A percentile compares a stretch with the other conserved stretches of the same genome.
phyloP scores from a whole-genome alignment of 2,797 vertebrate species.

The Crossoptilon crossoptilon region DNA sequence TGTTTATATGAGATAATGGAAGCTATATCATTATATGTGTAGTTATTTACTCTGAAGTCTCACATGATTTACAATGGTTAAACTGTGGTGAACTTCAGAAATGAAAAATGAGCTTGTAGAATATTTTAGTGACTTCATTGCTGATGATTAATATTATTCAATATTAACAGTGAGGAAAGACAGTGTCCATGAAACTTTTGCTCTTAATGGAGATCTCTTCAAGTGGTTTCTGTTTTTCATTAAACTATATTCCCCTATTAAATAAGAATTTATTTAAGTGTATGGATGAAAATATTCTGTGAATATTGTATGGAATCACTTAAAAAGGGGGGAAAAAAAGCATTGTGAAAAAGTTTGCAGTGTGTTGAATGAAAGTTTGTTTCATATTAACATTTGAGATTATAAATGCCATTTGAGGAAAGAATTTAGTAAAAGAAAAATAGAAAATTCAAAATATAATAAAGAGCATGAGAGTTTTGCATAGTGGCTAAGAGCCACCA shows the following conservation, averaged over 20 bases:
- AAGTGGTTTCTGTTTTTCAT: not conserved
- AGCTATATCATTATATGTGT: not conserved
- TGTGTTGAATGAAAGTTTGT: not conserved
- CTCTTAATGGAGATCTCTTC: not conserved
- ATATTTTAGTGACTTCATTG: not conserved
- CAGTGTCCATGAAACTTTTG: not conserved
- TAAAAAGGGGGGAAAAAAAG: not conserved
- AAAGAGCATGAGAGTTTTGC: not conserved
- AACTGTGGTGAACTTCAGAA: conserved; percentile 1
- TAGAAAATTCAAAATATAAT: not conserved
- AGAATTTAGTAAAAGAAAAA: not conserved
- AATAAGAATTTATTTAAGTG: not conserved
- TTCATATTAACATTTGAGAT: not conserved
- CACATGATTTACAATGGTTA: not conserved
- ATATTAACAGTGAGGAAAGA: not conserved
- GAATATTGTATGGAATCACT: not conserved
- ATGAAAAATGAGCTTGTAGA: conserved; percentile 30
- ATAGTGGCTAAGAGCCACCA: not conserved
- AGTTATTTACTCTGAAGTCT: not conserved
- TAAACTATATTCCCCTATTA: not conserved
- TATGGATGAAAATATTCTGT: not conserved
- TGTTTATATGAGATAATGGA: not conserved
- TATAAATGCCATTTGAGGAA: not conserved
- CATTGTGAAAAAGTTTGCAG: not conserved
- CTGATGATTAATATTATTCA: not conserved